Evolutionary conservation across 2,797 vertebrate species (phyloP).

Genomic region (Anabacerthia variegaticeps): DNA sequence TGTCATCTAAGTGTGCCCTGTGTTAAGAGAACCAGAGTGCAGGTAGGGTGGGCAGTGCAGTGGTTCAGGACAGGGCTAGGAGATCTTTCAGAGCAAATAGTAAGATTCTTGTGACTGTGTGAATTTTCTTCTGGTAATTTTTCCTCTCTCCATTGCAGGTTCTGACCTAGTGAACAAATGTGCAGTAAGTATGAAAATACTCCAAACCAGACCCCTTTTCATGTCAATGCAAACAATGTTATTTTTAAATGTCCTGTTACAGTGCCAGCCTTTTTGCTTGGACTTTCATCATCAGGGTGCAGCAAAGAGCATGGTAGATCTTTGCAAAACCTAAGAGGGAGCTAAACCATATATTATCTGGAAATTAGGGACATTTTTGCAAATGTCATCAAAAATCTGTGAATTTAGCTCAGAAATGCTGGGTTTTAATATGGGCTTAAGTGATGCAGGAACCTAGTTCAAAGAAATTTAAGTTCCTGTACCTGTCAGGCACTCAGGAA

Average conservation of each 20-base stretch:
- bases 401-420: neutral
- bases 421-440: neutral
- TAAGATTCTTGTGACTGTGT: neutral
- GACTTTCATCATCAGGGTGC: neutral
- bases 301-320: neutral
- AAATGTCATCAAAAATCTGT: neutral
- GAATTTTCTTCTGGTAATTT: neutral
- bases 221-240: neutral
- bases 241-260: neutral
- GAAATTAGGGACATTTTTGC: neutral
- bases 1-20: neutral
- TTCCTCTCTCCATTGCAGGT: slow-evolving; percentile 48
- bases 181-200: slow-evolving; percentile 55
- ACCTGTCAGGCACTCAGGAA: neutral
- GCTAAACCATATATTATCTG: neutral
- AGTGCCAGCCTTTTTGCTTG: neutral
- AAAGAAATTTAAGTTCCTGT: neutral
- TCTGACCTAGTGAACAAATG: neutral
- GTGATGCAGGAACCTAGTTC: neutral
- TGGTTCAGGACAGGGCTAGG: neutral
- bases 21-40: neutral
- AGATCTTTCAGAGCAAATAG: neutral
- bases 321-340: neutral
- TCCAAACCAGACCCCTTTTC: neutral
- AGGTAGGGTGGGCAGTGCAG: neutral